These are phyloP conservation scores for Herpetotheres cachinnans DNA, from an alignment of 2,113 vertebrate species.

Conservation along the genomic window DNA sequence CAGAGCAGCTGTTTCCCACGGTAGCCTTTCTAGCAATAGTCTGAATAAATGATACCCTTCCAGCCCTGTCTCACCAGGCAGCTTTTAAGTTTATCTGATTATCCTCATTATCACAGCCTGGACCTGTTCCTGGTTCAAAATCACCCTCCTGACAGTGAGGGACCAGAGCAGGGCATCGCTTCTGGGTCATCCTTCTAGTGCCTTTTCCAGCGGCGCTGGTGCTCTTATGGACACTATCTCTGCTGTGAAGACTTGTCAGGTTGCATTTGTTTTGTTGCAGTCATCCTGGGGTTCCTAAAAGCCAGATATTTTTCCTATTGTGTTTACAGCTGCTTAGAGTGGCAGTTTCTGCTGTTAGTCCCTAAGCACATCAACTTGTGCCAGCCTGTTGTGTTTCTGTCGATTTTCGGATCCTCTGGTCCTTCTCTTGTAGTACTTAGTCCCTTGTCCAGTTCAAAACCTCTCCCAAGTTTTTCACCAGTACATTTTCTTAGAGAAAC, in stretches of 20 bases:
- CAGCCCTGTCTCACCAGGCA: constrained; percentile 4
- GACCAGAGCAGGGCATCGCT: not conserved
- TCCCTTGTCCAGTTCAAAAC: not conserved
- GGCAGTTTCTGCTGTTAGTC: not conserved
- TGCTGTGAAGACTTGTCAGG: not conserved
- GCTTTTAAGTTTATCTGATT: constrained; percentile 26
- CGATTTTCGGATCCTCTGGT: not conserved
- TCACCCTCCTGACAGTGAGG: not conserved
- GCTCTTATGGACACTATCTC: not conserved
- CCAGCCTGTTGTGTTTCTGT: not conserved
- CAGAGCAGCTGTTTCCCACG: constrained; percentile 5
- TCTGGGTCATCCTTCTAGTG: not conserved
- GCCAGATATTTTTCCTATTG: not conserved
- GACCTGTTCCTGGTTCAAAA: not conserved
- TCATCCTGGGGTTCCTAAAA: not conserved
- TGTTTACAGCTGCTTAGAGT: not conserved
- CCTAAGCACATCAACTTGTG: not conserved
- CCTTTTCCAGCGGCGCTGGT: not conserved
- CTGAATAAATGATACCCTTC: constrained; percentile 7
- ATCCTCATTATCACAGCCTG: constrained; percentile 26
- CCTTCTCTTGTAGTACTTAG: not conserved
- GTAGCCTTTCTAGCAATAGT: constrained; percentile 8
- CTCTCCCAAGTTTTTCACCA: not conserved
- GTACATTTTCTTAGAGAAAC: not conserved
- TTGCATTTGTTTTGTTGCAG: not conserved